phyloP scores from a whole-genome alignment of 1,140 invertebrate genomes.

The Araneus ventricosus region DNA sequence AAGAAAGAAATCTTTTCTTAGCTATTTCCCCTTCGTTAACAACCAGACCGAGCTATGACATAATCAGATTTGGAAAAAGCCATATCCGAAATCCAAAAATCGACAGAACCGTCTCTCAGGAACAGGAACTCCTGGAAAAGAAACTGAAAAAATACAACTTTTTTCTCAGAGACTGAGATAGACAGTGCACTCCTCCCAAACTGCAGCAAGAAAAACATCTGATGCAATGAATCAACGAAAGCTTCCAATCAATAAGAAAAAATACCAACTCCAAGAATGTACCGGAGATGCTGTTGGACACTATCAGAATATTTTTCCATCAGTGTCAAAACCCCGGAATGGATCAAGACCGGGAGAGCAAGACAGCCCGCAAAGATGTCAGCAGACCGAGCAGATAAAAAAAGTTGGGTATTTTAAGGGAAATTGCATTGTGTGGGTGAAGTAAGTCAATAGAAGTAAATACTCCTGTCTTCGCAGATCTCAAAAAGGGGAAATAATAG shows the following conservation, averaged over 20 bases:
- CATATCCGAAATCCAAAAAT: not conserved
- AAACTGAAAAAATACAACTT: too few species aligned
- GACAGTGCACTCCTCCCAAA: not conserved
- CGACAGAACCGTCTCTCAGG: not conserved
- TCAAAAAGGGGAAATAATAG: not conserved
- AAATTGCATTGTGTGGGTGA: not conserved
- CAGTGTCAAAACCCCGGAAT: not conserved
- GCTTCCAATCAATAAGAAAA: constrained; percentile 13
- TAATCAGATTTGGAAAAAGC: not conserved
- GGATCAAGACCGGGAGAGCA: not conserved
- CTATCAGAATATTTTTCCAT: constrained; percentile 38
- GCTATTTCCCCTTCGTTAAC: not conserved
- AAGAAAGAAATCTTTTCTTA: not conserved
- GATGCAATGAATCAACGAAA: constrained; percentile 14
- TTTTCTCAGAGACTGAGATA: not conserved
- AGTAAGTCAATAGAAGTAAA: not conserved
- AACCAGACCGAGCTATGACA: not conserved
- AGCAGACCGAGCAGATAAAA: not conserved
- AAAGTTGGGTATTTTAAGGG: not conserved
- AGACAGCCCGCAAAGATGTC: not conserved
- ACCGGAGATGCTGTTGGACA: not conserved
- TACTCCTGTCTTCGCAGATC: not conserved
- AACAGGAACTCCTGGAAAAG: not conserved
- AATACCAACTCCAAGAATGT: not conserved
- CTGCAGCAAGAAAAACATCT: not conserved